Conservation (phyloP, 2,797 vertebrate species). For the Nannoperca australis region DNA sequence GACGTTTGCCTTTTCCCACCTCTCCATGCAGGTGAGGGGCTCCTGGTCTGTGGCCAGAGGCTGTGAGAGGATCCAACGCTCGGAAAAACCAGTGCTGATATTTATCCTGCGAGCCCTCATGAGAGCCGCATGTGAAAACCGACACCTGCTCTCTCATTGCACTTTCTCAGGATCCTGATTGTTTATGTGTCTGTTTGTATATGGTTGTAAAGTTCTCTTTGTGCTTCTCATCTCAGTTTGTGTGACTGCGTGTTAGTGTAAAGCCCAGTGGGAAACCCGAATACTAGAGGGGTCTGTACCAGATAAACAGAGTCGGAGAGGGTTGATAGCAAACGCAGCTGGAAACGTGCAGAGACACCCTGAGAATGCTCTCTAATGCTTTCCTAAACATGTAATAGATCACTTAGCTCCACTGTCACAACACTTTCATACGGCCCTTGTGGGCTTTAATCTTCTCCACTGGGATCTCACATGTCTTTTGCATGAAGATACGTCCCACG, state of each 20-base stretch:
- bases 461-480: slow-evolving; percentile 36
- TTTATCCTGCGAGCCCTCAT: slow-evolving; percentile 74
- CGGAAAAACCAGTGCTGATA: slow-evolving; percentile 47
- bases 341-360: slow-evolving; percentile 66
- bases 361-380: slow-evolving; percentile 76
- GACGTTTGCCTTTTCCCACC: slow-evolving; percentile 61
- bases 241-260: slow-evolving; percentile 47
- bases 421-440: slow-evolving; percentile 24
- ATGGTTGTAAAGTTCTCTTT: slow-evolving; percentile 73
- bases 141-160: slow-evolving; percentile 85
- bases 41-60: slow-evolving; percentile 15
- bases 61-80: slow-evolving; percentile 55
- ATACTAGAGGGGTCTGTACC: slow-evolving; percentile 58
- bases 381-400: slow-evolving; percentile 79
- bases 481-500: not conserved
- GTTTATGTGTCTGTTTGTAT: slow-evolving; percentile 77
- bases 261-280: slow-evolving; percentile 74
- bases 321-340: slow-evolving; percentile 80
- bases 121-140: slow-evolving; percentile 84
- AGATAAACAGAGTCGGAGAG: slow-evolving; percentile 76
- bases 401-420: slow-evolving; percentile 74
- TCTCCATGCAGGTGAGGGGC: slow-evolving; percentile 66
- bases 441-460: slow-evolving; percentile 49
- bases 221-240: slow-evolving; percentile 64
- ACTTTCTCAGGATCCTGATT: slow-evolving; percentile 81